Percentiles rank a stretch among this genome's conserved stretches.
These are phyloP conservation scores for Chiloscyllium punctatum DNA, from an alignment of 2,797 vertebrate genomes.

Conservation along the genomic window DNA sequence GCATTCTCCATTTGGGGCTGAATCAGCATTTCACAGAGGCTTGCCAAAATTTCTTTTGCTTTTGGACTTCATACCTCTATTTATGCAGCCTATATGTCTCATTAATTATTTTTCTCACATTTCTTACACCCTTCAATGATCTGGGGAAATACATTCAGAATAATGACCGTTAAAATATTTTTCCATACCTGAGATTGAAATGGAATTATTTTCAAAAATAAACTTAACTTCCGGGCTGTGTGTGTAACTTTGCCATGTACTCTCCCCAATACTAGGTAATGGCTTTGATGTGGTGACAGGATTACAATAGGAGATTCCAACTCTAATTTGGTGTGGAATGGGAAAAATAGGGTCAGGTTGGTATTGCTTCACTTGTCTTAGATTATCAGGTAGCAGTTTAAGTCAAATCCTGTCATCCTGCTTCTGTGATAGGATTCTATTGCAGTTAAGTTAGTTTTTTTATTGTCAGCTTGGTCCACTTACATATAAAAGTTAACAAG, in stretches of 20 bases:
- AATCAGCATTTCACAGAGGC: too few relatives aligned
- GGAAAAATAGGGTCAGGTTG: background rate
- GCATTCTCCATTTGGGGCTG: too few relatives aligned
- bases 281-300: background rate
- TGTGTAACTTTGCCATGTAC: background rate
- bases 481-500: background rate
- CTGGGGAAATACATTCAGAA: background rate
- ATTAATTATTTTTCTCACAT: too few relatives aligned
- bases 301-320: background rate
- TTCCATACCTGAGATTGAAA: background rate
- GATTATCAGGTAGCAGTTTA: background rate
- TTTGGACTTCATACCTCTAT: too few relatives aligned
- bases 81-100: too few relatives aligned
- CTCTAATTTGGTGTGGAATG: background rate
- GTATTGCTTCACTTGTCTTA: background rate
- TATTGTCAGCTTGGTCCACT: too few relatives aligned
- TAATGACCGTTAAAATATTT: background rate
- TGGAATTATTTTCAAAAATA: background rate
- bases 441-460: background rate
- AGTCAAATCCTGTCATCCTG: background rate
- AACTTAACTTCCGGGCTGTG: background rate
- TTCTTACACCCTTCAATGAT: background rate
- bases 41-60: too few relatives aligned
- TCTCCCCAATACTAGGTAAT: background rate
- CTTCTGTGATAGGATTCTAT: background rate